Conservation (phyloP, 2,113 vertebrate genomes). For the Girardinichthys multiradiatus region DNA sequence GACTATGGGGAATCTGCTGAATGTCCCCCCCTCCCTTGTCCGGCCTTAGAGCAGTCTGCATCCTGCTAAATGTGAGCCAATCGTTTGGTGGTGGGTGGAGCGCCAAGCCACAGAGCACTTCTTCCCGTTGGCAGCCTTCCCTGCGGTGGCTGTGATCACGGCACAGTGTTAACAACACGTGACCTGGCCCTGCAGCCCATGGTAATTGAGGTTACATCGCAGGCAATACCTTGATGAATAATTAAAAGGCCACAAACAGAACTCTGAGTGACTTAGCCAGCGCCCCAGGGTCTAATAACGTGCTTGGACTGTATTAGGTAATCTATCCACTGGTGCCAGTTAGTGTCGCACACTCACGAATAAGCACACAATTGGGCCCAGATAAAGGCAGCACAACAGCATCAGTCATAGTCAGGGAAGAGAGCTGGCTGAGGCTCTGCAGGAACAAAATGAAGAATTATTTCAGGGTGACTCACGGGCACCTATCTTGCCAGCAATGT, state of each 20-base stretch:
- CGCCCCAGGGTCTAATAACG: constrained; percentile 80
- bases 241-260: constrained; percentile 78
- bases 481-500: constrained; percentile 34
- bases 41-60: constrained; percentile 43
- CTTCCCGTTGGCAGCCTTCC: constrained; percentile 72
- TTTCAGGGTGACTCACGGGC: constrained; percentile 48
- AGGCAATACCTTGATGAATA: constrained; percentile 74
- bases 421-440: constrained; percentile 55
- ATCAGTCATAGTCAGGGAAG: constrained; percentile 66
- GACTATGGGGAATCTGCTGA: constrained; percentile 58
- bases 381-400: constrained; percentile 60
- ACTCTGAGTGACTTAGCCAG: constrained; percentile 71
- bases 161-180: constrained; percentile 70
- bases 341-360: constrained; percentile 54
- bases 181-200: constrained; percentile 70
- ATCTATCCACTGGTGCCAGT: constrained; percentile 78
- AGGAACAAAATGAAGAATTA: constrained; percentile 56
- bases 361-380: constrained; percentile 56
- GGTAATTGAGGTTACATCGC: constrained; percentile 76
- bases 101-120: constrained; percentile 71
- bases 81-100: constrained; percentile 68
- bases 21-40: constrained; percentile 38
- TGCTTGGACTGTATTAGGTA: constrained; percentile 79
- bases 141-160: constrained; percentile 71
- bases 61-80: constrained; percentile 73